Evolutionary conservation across 2,888 invertebrate genomes (phyloP).

Genomic region (Drosophila peninsularis): DNA sequence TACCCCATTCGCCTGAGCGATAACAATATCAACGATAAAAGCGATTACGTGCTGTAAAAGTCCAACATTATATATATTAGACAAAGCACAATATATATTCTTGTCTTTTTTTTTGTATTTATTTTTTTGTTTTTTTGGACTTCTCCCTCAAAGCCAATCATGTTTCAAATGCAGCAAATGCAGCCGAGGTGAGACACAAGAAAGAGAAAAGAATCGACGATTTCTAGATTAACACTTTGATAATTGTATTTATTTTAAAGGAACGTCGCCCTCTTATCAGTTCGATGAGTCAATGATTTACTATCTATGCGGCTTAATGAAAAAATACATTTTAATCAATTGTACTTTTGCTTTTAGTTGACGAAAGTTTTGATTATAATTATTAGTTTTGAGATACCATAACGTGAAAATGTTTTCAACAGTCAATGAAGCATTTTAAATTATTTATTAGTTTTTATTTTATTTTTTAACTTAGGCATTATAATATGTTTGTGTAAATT

Average conservation of each 20-base stretch:
- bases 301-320: constrained; percentile 1
- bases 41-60: constrained; percentile 63
- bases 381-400: constrained; percentile 1
- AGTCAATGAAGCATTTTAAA: background rate
- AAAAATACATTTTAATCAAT: background rate
- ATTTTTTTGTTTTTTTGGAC: constrained; percentile 12
- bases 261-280: background rate
- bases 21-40: constrained; percentile 64
- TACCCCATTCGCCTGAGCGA: constrained; percentile 48
- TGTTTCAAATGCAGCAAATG: constrained; percentile 12
- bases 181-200: background rate
- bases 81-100: constrained; percentile 12
- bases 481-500: too few relatives aligned
- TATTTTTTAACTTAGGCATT: too few relatives aligned
- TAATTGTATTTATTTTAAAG: background rate
- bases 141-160: constrained; percentile 20
- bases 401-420: constrained; percentile 1
- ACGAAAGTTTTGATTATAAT: background rate
- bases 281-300: background rate
- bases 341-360: background rate
- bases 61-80: constrained; percentile 1
- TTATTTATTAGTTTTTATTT: too few relatives aligned
- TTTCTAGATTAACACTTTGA: background rate
- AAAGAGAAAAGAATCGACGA: background rate
- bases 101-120: constrained; percentile 1